Base-by-base conservation (phyloP, 1,140 invertebrate genomes). In the Aradophagus sp. region DNA sequence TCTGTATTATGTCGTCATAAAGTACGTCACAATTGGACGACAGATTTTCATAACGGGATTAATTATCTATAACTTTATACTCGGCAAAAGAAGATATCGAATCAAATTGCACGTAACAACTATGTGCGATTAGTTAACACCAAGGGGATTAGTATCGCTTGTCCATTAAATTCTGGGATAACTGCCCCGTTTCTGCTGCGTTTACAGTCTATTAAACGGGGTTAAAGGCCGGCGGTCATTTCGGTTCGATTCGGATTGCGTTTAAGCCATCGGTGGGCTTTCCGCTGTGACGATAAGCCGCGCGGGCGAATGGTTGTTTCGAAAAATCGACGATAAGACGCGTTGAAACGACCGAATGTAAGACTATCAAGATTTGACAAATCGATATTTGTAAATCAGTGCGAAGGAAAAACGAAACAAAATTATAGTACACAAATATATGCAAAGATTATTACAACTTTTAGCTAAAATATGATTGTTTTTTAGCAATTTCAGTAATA, bases 201-300 rank as follows among this genome's bases (percentile, higher is more conserved):
- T 77, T 79, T 77, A 79, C 73, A 75, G 77, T 73, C 77, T 75
- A 77, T 79, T 76, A 79, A 79, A 76, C 66, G 72, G 58, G 67
- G 73, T 77, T 76, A 76, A 79, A 77, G 69, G 67, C 44, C 66
- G 35, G 41, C 47, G 71, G 71, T 73, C 71, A 73, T 73, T 68
- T 42, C 47, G 41, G 26, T 48, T 53, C 59, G 62, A 52, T 55
- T 61, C 36, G 53, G 39, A 68, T 73, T 58, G 59, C 34, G 41
- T 10, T 38, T 27, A 17, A 11, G 35, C 35, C 26, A 32, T 19
- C 48, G 14, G 15, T 27, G 11, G 20, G 14, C n/a, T 44, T 58
- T 53, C 36, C 19, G 48, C 41, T 26, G 34, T 13, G 11, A 10
- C 26, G 58, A 70, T 63, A 23, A 23, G 8, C 20, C 4, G 20